Conservation (phyloP, 2,797 vertebrate species). For the Aratinga solstitialis region DNA sequence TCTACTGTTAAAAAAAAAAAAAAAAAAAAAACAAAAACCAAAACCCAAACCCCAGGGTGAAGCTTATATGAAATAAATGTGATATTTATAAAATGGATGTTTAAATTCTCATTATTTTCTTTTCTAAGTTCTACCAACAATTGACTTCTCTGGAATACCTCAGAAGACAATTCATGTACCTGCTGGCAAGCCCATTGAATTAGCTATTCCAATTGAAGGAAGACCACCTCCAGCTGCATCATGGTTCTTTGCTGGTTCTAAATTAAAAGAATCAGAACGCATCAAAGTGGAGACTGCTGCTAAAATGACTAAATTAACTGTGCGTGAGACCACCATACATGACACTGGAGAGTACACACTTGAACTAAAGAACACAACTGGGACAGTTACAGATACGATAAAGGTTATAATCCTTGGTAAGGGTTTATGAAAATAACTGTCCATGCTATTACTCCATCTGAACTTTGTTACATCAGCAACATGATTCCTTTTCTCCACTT, state of each 20-base stretch:
- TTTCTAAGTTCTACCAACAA: constrained; percentile 87
- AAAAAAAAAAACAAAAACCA: too few relatives aligned
- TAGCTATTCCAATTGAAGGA: constrained; percentile 89
- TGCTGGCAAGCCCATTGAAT: constrained; percentile 90
- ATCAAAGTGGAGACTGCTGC: constrained; percentile 87
- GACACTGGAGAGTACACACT: constrained; percentile 92
- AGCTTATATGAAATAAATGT: background rate
- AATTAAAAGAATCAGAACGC: constrained; percentile 88
- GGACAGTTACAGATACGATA: constrained; percentile 86
- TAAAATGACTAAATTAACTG: constrained; percentile 87
- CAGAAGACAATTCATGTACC: constrained; percentile 91
- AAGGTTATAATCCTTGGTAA: constrained; percentile 96
- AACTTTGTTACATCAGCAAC: background rate
- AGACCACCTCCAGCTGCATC: constrained; percentile 90
- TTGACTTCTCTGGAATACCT: constrained; percentile 91
- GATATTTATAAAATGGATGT: background rate
- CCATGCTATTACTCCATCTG: background rate
- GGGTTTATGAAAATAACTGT: constrained; percentile 42
- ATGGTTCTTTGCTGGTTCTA: constrained; percentile 91
- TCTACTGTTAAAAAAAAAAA: background rate
- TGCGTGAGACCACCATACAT: constrained; percentile 91
- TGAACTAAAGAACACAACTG: constrained; percentile 91
- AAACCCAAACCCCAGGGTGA: background rate
- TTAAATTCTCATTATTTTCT: constrained; percentile 29
- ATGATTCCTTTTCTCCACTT: background rate